phyloP scores from a whole-genome alignment of 2,113 vertebrate genomes.

The Anseranas semipalmata region DNA sequence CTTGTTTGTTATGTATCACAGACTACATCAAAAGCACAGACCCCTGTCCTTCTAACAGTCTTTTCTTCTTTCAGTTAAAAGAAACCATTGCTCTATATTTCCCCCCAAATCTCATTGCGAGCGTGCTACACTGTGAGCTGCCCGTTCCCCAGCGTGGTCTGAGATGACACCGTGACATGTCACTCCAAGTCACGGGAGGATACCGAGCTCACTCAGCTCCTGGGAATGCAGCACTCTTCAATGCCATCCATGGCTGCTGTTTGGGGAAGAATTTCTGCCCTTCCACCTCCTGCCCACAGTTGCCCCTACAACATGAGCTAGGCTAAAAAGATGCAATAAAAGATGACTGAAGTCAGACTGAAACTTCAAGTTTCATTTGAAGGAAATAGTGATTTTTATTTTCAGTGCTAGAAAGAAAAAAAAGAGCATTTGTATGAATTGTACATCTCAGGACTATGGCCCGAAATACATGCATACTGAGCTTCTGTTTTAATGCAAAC shows the following conservation, averaged over 20 bases:
- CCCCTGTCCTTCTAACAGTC: fast-evolving
- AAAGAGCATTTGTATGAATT: background rate
- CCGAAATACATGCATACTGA: background rate
- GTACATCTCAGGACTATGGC: background rate
- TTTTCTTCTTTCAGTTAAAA: background rate
- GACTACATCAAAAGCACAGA: background rate
- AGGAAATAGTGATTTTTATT: background rate
- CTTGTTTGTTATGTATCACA: background rate
- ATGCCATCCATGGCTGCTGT: background rate
- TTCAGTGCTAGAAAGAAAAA: background rate
- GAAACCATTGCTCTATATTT: background rate
- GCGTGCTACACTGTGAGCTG: background rate
- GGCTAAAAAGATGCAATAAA: background rate
- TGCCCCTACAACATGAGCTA: background rate
- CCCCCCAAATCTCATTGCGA: background rate
- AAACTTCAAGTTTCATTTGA: background rate
- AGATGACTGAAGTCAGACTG: background rate
- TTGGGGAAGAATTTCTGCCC: background rate
- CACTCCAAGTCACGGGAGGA: background rate
- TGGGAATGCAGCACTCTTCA: fast-evolving
- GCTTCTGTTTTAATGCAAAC: background rate
- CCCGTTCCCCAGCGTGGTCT: background rate
- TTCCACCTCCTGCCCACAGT: background rate
- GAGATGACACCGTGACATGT: background rate
- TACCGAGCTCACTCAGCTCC: background rate